Evolutionary conservation across 2,888 invertebrate genomes (phyloP), one percentile per base, ranked within the genome.

Genomic region (Dendrolimus pini): DNA sequence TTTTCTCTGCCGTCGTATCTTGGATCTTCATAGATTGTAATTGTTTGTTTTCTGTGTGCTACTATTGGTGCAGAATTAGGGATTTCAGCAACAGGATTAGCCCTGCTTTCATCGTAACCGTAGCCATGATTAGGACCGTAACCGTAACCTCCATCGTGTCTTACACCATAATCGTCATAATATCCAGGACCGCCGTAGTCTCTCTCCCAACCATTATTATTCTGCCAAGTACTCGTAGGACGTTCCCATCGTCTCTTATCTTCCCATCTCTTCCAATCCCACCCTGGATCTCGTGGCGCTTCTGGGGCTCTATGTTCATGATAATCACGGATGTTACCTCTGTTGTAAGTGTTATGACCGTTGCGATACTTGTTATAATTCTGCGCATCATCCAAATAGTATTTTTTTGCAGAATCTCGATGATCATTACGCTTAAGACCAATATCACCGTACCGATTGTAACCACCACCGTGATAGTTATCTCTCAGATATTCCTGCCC

Each of bases 11-110:
- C 88, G 54, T 80, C 75, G 62, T 91, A 89, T 62, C 91, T 78
- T 8, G 91, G 91, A 67, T 91, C 91, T 71, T 91, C 91, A 59
- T 91, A 91, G 59, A 91, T 91, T 6, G 91, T 91, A 59, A 91
- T 91, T 12, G 91, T 91, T 67, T 91, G 90, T 62, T 89, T 86
- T 53, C 89, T 79, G 56, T 83, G 86, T 1, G 89, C 86, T 13
- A 89, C 84, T 1, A 88, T 81, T 7, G 90, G 89, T 2, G 79
- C 76, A 57, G 84, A 78, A 58, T 74, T 74, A 10, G 87, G 85
- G 52, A 83, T 66, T 68, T 85, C 75, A 3, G 83, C 83, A 1
- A 86, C 82, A 1, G 85, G 85, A 53, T 68, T 69, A 7, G 83
- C 68, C 60, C 85, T 72, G 41, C 88, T 84, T 67, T 90, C 90